A percentile compares a stretch with the other conserved stretches of the same genome.
Evolutionary conservation across 2,888 invertebrate species (phyloP).

Genomic region (Drosophila sordidula): DNA sequence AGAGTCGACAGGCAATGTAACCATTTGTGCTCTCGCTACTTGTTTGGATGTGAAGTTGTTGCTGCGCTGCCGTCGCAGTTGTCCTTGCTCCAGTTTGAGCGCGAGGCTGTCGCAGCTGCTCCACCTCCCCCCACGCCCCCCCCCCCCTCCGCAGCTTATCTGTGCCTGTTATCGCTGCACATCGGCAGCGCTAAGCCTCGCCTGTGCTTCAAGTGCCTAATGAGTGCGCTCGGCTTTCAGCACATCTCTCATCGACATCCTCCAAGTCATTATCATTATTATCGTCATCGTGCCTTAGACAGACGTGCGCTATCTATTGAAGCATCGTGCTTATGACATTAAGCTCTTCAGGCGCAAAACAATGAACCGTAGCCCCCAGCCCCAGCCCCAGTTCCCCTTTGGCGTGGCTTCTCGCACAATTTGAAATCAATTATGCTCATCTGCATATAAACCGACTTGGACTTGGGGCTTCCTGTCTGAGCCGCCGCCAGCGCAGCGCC

Average conservation of each 20-base stretch:
- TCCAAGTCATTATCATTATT: conserved; percentile 5
- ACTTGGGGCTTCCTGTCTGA: conserved; percentile 51
- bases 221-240: conserved; percentile 51
- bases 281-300: conserved; percentile 1
- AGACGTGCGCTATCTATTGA: conserved; percentile 58
- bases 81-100: conserved; percentile 74
- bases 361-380: conserved; percentile 25
- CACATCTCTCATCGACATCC: conserved; percentile 32
- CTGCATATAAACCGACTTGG: conserved; percentile 79
- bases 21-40: conserved; percentile 34
- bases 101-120: conserved; percentile 37
- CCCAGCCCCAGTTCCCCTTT: background rate
- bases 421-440: conserved; percentile 82
- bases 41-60: conserved; percentile 68
- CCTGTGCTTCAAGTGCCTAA: conserved; percentile 62
- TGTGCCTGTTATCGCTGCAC: conserved; percentile 65
- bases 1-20: conserved; percentile 31
- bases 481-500: conserved; percentile 13
- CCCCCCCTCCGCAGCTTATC: conserved; percentile 48
- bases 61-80: conserved; percentile 36
- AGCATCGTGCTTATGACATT: conserved; percentile 49
- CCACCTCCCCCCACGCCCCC: background rate
- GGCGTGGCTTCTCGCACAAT: conserved; percentile 49
- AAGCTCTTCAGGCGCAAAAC: conserved; percentile 54
- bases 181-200: conserved; percentile 39